Evolutionary conservation across 1,140 invertebrate species (phyloP), one percentile per base, ranked within the genome.

Genomic region (Brachionus asplanchnoidis): DNA sequence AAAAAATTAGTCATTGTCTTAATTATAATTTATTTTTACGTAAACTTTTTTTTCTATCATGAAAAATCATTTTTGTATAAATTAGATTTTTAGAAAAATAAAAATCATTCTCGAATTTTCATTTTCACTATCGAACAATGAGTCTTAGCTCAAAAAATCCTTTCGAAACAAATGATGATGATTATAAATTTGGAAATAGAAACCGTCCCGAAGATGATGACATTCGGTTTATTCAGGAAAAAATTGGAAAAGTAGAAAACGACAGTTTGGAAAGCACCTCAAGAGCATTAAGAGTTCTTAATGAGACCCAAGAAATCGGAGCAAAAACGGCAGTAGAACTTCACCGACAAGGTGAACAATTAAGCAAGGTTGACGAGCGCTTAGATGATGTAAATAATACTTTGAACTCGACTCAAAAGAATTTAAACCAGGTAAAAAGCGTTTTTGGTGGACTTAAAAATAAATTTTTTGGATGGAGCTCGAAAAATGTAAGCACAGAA

Each of bases 111-210:
- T 60, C n/a, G 53, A 60, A 60, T 20, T 20, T 60, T 60, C 53
- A 20, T 60, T 8, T 32, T 9, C 9, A 8, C 46, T 5, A 77
- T 12, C 42, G 4, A 28, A 50, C 28, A 50, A 77, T 77, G 73
- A 77, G 73, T 50, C 26, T 50, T 1, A 46, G 20, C 17, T 50
- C 73, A 26, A 77, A 23, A 32, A 77, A 82, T 11, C 79, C 79
- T 32, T 82, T 82, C 66, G 79, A 82, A 82, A 44, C 23, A 23
- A 56, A 65, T 40, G 79, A 82, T 44, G 23, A 20, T 65, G 65
- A 82, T 32, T 82, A 82, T n/a, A 82, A 82, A 82, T 82, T 82
- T 82, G 79, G 79, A 12, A 82, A 82, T 20, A 11, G 79, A 36
- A 68, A 68, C 11, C 40, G 36, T 28, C 3, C 20, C 23, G 79